These are phyloP conservation scores for Atrichornis clamosus DNA, from an alignment of 2,113 vertebrate species.

Conservation along the genomic window DNA sequence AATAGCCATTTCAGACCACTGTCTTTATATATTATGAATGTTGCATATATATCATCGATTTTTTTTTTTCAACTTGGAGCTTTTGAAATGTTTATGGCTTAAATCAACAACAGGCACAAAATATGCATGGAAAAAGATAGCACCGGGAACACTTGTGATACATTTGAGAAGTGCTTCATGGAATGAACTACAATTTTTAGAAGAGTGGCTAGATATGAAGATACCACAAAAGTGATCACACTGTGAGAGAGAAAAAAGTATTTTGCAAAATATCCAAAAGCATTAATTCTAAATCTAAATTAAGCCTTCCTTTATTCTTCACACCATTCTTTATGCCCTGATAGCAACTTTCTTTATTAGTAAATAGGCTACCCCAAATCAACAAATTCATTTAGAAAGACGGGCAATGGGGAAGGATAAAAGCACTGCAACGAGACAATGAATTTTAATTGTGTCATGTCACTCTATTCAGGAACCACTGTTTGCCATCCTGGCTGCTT, in stretches of 20 bases:
- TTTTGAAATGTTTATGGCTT: slow-evolving; percentile 14
- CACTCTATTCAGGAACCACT: neutral
- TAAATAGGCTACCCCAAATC: neutral
- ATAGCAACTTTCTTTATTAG: neutral
- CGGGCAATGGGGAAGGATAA: neutral
- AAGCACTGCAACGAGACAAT: neutral
- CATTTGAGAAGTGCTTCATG: neutral
- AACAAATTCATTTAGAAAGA: neutral
- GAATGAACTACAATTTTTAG: neutral
- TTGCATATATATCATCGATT: neutral
- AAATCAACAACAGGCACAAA: neutral
- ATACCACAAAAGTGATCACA: neutral
- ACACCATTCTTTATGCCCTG: neutral
- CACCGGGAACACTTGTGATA: neutral
- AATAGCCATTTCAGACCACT: neutral
- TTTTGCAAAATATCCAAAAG: neutral
- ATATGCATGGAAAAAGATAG: neutral
- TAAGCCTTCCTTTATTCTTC: neutral
- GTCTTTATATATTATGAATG: neutral
- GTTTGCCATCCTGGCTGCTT: neutral
- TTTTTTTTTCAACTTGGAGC: neutral
- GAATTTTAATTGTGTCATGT: neutral
- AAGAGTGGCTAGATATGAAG: neutral
- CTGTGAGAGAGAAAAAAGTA: neutral
- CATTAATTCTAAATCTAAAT: neutral